A percentile compares a stretch with the other conserved stretches of the same genome.
Evolutionary conservation across 2,113 vertebrate species (phyloP).

Genomic region (Ptychochromis oligacanthus): DNA sequence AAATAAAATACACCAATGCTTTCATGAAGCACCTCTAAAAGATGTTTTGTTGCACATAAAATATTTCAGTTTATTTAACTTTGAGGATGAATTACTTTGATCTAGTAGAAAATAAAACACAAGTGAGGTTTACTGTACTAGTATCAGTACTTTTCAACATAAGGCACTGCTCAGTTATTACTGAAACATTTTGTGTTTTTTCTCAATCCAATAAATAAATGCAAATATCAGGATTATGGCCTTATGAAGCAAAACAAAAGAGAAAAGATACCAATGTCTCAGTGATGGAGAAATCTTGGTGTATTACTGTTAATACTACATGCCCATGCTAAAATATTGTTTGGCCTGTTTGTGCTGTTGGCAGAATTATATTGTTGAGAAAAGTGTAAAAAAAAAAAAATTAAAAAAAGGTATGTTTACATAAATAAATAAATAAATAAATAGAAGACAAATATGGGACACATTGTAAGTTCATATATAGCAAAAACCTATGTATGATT

Average conservation of each 20-base stretch:
- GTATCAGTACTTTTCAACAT: not conserved
- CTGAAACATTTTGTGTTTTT: not conserved
- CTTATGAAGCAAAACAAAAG: not conserved
- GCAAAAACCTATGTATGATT: no score
- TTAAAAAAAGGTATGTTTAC: no score
- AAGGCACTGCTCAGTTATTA: not conserved
- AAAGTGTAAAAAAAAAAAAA: no score
- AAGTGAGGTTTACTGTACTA: not conserved
- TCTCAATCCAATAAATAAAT: not conserved
- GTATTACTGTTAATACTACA: not conserved
- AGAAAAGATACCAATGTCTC: not conserved
- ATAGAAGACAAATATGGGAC: no score
- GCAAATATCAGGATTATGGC: not conserved
- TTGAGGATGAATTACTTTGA: not conserved
- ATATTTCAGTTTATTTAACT: not conserved
- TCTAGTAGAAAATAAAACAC: not conserved
- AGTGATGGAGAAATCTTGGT: not conserved
- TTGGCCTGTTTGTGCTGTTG: no score
- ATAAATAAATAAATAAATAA: no score
- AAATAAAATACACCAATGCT: constrained; percentile 25
- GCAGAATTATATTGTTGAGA: no score
- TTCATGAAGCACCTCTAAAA: constrained; percentile 11
- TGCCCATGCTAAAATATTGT: no score
- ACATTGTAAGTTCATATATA: no score
- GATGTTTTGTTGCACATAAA: constrained; percentile 2